Evolutionary conservation across 2,888 invertebrate genomes (phyloP).

Genomic region (Harpalus rubripes): DNA sequence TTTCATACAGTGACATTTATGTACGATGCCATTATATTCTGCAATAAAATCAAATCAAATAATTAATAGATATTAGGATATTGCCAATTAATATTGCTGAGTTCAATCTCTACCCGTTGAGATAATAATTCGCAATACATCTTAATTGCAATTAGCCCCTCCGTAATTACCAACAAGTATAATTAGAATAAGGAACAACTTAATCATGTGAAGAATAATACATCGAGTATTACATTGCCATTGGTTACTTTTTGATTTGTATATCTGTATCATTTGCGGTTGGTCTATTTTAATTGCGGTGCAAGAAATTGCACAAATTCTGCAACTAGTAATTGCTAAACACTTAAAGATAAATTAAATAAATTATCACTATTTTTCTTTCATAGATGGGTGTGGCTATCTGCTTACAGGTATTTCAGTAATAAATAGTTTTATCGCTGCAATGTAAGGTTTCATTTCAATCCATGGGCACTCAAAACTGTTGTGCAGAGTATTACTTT

Average conservation of each 20-base stretch:
- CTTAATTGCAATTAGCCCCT: slow-evolving; percentile 4
- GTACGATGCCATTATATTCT: neutral
- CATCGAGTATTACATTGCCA: too few relatives aligned
- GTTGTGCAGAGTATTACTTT: too few relatives aligned
- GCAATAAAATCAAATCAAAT: slow-evolving; percentile 11
- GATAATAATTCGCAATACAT: neutral
- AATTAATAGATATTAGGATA: slow-evolving; percentile 7
- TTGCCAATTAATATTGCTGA: slow-evolving; percentile 3
- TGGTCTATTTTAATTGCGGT: too few relatives aligned
- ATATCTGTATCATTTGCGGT: neutral
- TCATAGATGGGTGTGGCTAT: too few relatives aligned
- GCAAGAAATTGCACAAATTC: too few relatives aligned
- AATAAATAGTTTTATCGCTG: neutral
- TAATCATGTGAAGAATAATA: neutral
- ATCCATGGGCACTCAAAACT: too few relatives aligned
- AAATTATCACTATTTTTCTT: too few relatives aligned
- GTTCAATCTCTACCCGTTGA: neutral
- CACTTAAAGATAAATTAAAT: too few relatives aligned
- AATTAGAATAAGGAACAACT: neutral
- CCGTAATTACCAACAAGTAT: neutral
- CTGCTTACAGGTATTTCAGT: too few relatives aligned
- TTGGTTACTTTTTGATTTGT: neutral
- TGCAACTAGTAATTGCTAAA: too few relatives aligned
- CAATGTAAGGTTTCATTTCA: neutral
- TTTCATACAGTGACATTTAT: neutral